phyloP scores from a whole-genome alignment of 1,140 invertebrate species.

The Bacillus rossius region DNA sequence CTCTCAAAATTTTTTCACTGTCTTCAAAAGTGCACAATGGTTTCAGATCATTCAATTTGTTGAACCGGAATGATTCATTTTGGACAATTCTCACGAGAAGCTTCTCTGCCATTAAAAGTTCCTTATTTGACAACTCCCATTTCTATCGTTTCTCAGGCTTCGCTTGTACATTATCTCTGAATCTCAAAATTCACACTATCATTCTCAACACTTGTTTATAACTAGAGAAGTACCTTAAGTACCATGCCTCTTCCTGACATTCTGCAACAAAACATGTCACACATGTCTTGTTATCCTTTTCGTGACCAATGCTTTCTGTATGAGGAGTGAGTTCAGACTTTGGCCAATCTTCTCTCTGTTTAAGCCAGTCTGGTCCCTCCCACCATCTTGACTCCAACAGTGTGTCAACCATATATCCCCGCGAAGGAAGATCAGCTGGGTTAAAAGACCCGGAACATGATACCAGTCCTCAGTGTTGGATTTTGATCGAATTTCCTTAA shows the following conservation, averaged over 20 bases:
- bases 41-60: background rate
- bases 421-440: constrained; percentile 40
- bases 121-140: constrained; percentile 1
- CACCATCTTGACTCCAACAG: constrained; percentile 37
- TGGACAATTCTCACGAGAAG: constrained; percentile 6
- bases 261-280: background rate
- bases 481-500: constrained; percentile 19
- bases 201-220: constrained; percentile 28
- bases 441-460: constrained; percentile 37
- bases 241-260: background rate
- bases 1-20: background rate
- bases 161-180: constrained; percentile 22
- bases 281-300: background rate
- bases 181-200: constrained; percentile 26
- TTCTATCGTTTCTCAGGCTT: background rate
- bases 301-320: constrained; percentile 10
- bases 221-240: constrained; percentile 20
- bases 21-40: background rate
- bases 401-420: constrained; percentile 32
- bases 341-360: constrained; percentile 25
- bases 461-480: constrained; percentile 25
- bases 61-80: constrained; percentile 1
- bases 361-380: constrained; percentile 37
- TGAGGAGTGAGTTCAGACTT: constrained; percentile 21
- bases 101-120: constrained; percentile 10